Evolutionary conservation across 2,888 invertebrate species (phyloP).

Genomic region (Pyralis farinalis): DNA sequence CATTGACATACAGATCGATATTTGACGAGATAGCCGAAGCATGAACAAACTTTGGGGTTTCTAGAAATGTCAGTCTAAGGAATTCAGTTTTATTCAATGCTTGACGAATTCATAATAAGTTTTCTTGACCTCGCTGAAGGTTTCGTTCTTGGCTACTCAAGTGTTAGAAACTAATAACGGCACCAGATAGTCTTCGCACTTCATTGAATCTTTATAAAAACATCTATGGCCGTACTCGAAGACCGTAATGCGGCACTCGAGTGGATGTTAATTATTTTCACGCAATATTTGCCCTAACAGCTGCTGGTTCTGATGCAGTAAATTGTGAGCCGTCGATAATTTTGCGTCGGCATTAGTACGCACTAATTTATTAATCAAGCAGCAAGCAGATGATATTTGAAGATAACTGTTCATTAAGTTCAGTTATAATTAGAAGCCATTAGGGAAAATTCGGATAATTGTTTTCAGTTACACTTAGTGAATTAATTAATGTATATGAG

Average conservation of each 20-base stretch:
- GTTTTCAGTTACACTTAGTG: no score
- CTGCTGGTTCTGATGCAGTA: slow-evolving; percentile 1
- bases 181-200: no score
- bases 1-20: background rate
- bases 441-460: background rate
- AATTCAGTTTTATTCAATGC: no score
- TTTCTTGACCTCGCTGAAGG: no score
- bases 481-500: no score
- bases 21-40: no score
- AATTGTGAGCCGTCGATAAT: slow-evolving; percentile 5
- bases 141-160: no score
- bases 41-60: no score
- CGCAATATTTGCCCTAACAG: slow-evolving; percentile 19
- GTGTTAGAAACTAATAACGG: no score
- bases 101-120: no score
- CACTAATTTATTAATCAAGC: slow-evolving; percentile 4
- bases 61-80: no score
- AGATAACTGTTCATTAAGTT: background rate
- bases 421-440: background rate
- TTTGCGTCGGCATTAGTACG: slow-evolving; percentile 4
- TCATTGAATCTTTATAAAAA: no score
- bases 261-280: slow-evolving; percentile 20
- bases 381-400: background rate
- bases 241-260: slow-evolving; percentile 1
- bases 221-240: background rate